A percentile compares a stretch with the other conserved stretches of the same genome.
phyloP scores from a whole-genome alignment of 2,797 vertebrate species.

The Chelon labrosus region DNA sequence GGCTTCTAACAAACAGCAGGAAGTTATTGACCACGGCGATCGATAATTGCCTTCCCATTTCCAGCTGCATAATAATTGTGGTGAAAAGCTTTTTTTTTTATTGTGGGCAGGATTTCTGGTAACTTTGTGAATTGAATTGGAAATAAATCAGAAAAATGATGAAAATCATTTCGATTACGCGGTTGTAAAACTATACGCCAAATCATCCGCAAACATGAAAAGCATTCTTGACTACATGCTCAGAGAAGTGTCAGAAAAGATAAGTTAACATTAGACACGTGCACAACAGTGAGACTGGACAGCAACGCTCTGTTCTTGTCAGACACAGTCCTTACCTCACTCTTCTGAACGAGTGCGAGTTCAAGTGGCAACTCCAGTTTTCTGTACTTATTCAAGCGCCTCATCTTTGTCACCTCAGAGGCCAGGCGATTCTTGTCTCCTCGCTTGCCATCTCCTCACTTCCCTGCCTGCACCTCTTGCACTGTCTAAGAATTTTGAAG shows the following conservation, averaged over 20 bases:
- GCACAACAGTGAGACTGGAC: not conserved
- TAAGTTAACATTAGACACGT: not conserved
- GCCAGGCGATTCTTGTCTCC: not conserved
- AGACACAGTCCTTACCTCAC: not conserved
- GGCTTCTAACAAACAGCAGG: constrained; percentile 30
- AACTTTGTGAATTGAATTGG: constrained; percentile 10
- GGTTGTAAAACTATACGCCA: too few species aligned
- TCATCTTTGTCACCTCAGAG: constrained; percentile 39
- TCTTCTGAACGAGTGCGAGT: constrained; percentile 10
- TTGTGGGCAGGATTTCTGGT: constrained; percentile 2
- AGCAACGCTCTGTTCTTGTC: not conserved
- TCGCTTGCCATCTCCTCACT: constrained; percentile 17
- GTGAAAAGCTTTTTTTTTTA: constrained; percentile 22
- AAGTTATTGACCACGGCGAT: constrained; percentile 35
- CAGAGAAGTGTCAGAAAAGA: not conserved
- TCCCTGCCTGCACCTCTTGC: constrained; percentile 23
- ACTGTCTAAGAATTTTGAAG: constrained; percentile 41
- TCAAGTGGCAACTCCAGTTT: constrained; percentile 19
- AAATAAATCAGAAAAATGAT: not conserved
- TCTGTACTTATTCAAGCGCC: constrained; percentile 16
- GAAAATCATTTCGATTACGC: too few species aligned
- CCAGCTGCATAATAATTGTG: constrained; percentile 32
- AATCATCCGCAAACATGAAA: too few species aligned
- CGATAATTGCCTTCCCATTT: constrained; percentile 34
- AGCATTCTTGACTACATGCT: too few species aligned